These are phyloP conservation scores for Caenorhabditis sp. DNA, from an alignment of 2,888 invertebrate genomes.

Conservation along the genomic window DNA sequence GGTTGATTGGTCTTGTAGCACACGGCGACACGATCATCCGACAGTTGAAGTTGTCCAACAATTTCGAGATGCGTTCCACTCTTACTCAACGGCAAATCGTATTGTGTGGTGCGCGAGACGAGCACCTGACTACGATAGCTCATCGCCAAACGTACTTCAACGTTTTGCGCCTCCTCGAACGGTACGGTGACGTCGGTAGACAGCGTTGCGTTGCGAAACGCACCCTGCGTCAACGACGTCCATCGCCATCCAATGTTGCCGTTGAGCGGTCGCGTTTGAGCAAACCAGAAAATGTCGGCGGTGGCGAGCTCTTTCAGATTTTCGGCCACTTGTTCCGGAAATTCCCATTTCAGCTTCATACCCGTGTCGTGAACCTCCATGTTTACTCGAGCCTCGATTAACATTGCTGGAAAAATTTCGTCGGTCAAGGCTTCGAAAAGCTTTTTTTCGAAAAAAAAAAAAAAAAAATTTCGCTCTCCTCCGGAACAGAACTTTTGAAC, in stretches of 20 bases:
- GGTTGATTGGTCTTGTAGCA: slow-evolving; percentile 50
- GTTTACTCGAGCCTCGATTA: slow-evolving; percentile 15
- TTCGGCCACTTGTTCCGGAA: slow-evolving; percentile 44
- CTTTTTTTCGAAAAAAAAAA: too few species aligned
- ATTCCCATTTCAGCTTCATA: slow-evolving; percentile 58
- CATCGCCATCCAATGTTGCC: slow-evolving; percentile 58
- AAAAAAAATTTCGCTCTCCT: too few species aligned
- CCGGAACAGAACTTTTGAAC: too few species aligned
- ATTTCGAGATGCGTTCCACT: slow-evolving; percentile 40
- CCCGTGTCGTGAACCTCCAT: slow-evolving; percentile 49
- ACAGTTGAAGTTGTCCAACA: slow-evolving; percentile 49
- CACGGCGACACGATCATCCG: slow-evolving; percentile 46
- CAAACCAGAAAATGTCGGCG: slow-evolving; percentile 62
- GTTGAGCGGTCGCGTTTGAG: slow-evolving; percentile 48
- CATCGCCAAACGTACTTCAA: slow-evolving; percentile 54
- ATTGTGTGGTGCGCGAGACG: slow-evolving; percentile 51
- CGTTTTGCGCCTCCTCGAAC: slow-evolving; percentile 27
- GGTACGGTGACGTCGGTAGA: slow-evolving; percentile 39
- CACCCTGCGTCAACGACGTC: slow-evolving; percentile 47
- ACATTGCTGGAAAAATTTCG: slow-evolving; percentile 11
- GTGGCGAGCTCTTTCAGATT: slow-evolving; percentile 59
- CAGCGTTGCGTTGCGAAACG: slow-evolving; percentile 40
- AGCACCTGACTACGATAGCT: slow-evolving; percentile 58
- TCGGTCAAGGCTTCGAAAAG: too few species aligned
- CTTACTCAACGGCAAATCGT: slow-evolving; percentile 39